Evolutionary conservation across 1,140 invertebrate genomes (phyloP).

Genomic region (Hesperophylax magnus): DNA sequence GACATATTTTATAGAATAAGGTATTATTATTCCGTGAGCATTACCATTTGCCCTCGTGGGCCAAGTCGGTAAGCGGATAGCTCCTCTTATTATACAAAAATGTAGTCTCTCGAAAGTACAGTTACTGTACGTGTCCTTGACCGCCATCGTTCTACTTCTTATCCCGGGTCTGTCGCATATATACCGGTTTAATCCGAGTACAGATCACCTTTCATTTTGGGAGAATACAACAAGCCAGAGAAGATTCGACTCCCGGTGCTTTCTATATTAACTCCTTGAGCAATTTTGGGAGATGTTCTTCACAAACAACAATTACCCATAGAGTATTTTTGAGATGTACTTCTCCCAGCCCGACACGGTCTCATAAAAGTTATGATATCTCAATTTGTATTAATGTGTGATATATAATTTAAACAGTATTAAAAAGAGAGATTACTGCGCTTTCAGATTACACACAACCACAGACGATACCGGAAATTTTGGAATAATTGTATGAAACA

Average conservation of each 20-base stretch:
- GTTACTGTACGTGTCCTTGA: constrained; percentile 45
- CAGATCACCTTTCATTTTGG: constrained; percentile 33
- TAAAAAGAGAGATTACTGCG: too few relatives aligned
- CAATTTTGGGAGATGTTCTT: too few relatives aligned
- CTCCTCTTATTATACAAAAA: constrained; percentile 19
- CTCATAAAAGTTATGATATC: too few relatives aligned
- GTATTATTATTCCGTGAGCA: constrained; percentile 15
- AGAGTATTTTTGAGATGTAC: too few relatives aligned
- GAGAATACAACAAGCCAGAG: background rate
- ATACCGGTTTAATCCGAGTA: constrained; percentile 43
- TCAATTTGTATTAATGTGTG: too few relatives aligned
- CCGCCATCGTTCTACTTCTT: constrained; percentile 41
- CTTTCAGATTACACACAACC: too few relatives aligned
- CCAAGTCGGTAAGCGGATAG: background rate
- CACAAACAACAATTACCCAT: too few relatives aligned
- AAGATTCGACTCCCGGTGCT: background rate
- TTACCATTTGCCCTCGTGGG: background rate
- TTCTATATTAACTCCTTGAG: too few relatives aligned
- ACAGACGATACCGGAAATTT: too few relatives aligned
- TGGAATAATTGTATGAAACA: too few relatives aligned
- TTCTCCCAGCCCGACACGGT: too few relatives aligned
- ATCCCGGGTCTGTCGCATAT: constrained; percentile 33
- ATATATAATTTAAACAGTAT: too few relatives aligned
- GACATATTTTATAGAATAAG: background rate
- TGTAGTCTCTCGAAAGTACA: constrained; percentile 33